phyloP scores from a whole-genome alignment of 2,113 vertebrate genomes.

The Campylomormyrus tamandua region DNA sequence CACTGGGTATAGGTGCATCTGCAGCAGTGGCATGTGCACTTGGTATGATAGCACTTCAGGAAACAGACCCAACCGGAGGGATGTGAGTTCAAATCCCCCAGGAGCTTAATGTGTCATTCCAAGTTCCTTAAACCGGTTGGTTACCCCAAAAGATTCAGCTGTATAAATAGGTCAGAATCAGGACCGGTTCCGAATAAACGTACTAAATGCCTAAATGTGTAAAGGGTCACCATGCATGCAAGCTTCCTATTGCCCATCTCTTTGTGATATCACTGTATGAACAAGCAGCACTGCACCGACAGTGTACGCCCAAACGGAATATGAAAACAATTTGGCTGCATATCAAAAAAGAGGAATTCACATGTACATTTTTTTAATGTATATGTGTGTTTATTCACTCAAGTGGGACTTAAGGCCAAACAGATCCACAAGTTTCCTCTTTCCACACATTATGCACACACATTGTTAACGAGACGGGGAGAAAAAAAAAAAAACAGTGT shows the following conservation, averaged over 20 bases:
- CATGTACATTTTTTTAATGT: not conserved
- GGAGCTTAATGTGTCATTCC: not conserved
- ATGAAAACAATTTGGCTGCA: not conserved
- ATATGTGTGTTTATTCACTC: slow-evolving; percentile 35
- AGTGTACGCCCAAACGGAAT: not conserved
- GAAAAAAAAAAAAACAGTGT: slow-evolving; percentile 52
- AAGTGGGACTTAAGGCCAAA: slow-evolving; percentile 35
- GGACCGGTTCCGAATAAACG: not conserved
- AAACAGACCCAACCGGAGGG: not conserved
- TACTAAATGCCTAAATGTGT: not conserved
- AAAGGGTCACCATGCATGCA: not conserved
- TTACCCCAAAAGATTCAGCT: not conserved
- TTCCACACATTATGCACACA: slow-evolving; percentile 22
- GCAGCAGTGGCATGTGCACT: not conserved
- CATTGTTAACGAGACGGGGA: slow-evolving; percentile 42
- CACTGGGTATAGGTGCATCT: not conserved
- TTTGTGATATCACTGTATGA: not conserved
- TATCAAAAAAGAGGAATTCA: not conserved
- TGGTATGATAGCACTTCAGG: not conserved
- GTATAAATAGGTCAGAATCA: not conserved
- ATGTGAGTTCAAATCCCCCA: not conserved
- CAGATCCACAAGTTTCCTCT: slow-evolving; percentile 40
- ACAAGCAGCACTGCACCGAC: not conserved
- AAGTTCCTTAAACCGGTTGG: not conserved
- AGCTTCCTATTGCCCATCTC: not conserved